A percentile compares a stretch with the other conserved stretches of the same genome.
These are phyloP conservation scores for Musca domestica DNA, from an alignment of 1,140 invertebrate species.

Conservation along the genomic window DNA sequence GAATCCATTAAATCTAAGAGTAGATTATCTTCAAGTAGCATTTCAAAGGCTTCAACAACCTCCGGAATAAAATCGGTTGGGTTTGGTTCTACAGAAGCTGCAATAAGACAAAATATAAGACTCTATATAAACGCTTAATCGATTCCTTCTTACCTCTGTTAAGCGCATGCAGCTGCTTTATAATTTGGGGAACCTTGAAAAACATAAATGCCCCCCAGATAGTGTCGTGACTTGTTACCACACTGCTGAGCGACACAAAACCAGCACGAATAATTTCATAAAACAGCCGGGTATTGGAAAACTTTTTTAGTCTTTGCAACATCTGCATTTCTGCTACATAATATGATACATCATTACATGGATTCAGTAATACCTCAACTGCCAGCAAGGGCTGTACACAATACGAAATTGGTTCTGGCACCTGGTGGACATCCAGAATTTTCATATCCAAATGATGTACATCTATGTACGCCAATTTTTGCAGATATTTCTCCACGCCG, in stretches of 20 bases:
- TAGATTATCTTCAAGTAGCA: constrained; percentile 76
- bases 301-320: constrained; percentile 78
- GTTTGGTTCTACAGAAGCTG: constrained; percentile 36
- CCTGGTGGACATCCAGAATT: constrained; percentile 33
- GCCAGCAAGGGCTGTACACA: constrained; percentile 73
- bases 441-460: constrained; percentile 42
- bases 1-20: constrained; percentile 86
- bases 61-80: constrained; percentile 65
- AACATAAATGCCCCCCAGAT: constrained; percentile 93
- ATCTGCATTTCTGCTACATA: constrained; percentile 79
- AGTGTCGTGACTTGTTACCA: constrained; percentile 66
- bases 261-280: constrained; percentile 87
- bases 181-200: constrained; percentile 80
- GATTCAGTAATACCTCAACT: constrained; percentile 72
- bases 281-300: constrained; percentile 69
- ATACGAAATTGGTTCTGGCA: constrained; percentile 66
- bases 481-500: constrained; percentile 37
- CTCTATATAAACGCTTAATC: too few species aligned
- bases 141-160: constrained; percentile 47
- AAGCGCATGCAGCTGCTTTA: constrained; percentile 66
- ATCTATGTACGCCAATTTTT: constrained; percentile 47
- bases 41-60: constrained; percentile 77
- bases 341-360: constrained; percentile 71
- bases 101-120: not conserved
- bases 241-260: constrained; percentile 79